Percentiles rank a stretch among this genome's conserved stretches.
These are phyloP conservation scores for Xylota sylvarum DNA, from an alignment of 2,888 invertebrate genomes.

Conservation along the genomic window DNA sequence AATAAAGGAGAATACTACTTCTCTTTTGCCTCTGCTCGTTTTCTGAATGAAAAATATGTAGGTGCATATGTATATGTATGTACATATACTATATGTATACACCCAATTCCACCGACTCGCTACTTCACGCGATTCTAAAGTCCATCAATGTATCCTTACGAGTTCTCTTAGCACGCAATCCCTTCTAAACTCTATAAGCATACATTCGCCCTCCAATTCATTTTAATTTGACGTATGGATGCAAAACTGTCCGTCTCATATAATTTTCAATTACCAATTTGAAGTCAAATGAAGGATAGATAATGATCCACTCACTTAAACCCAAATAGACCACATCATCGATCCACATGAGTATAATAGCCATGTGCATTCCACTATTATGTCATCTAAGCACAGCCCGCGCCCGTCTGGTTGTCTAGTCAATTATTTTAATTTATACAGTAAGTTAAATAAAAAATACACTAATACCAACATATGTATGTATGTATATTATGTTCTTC, in stretches of 20 bases:
- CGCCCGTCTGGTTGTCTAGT: slow-evolving; percentile 36
- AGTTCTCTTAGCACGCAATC: neutral
- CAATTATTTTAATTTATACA: slow-evolving; percentile 42
- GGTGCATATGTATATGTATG: too few species aligned
- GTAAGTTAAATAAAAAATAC: slow-evolving; percentile 10
- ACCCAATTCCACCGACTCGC: too few species aligned
- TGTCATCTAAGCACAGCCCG: slow-evolving; percentile 30
- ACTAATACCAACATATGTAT: too few species aligned
- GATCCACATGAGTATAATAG: slow-evolving; percentile 12
- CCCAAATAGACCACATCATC: slow-evolving; percentile 53
- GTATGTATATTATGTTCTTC: slow-evolving; percentile 3
- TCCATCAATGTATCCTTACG: neutral
- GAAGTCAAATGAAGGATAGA: slow-evolving; percentile 47
- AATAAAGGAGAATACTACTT: too few species aligned
- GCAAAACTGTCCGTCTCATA: slow-evolving; percentile 10
- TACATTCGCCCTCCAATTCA: slow-evolving; percentile 1
- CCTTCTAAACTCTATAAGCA: slow-evolving; percentile 9
- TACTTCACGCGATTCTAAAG: too few species aligned
- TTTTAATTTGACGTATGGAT: neutral
- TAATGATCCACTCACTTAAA: slow-evolving; percentile 50
- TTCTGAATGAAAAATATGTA: too few species aligned
- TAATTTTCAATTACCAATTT: slow-evolving; percentile 35
- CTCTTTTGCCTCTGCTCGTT: too few species aligned
- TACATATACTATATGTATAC: too few species aligned
- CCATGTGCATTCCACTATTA: slow-evolving; percentile 27